Conservation (phyloP, 2,113 vertebrate species). For the Petrocephalus zakoni region DNA sequence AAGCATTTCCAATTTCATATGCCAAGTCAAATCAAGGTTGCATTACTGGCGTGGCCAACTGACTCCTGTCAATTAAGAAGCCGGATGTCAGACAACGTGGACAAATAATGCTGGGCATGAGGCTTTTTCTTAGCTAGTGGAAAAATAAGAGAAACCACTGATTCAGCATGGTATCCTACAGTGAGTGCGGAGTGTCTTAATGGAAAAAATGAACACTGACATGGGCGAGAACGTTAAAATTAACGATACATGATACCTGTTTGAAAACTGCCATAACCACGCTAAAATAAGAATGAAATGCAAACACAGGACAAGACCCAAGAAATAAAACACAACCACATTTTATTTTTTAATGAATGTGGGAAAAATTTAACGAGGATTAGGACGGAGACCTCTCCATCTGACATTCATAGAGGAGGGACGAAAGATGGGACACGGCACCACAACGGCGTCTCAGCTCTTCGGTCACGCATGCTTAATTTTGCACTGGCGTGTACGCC, state of each 20-base stretch:
- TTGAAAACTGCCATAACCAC: not conserved
- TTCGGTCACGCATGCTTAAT: slow-evolving; percentile 65
- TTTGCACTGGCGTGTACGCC: slow-evolving; percentile 56
- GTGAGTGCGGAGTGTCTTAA: not conserved
- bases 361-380: not conserved
- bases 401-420: not conserved
- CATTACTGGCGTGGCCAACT: not conserved
- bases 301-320: not conserved
- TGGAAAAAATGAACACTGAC: not conserved
- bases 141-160: not conserved
- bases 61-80: not conserved
- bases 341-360: not conserved
- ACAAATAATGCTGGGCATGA: not conserved
- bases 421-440: slow-evolving; percentile 3
- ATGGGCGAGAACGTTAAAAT: not conserved
- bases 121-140: not conserved
- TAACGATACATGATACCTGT: not conserved
- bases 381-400: not conserved
- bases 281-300: not conserved
- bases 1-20: not conserved
- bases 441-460: slow-evolving; percentile 55
- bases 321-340: not conserved
- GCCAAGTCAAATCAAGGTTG: not conserved
- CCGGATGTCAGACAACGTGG: not conserved
- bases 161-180: not conserved